Evolutionary conservation across 2,797 vertebrate species (phyloP).

Genomic region (Masticophis lateralis): DNA sequence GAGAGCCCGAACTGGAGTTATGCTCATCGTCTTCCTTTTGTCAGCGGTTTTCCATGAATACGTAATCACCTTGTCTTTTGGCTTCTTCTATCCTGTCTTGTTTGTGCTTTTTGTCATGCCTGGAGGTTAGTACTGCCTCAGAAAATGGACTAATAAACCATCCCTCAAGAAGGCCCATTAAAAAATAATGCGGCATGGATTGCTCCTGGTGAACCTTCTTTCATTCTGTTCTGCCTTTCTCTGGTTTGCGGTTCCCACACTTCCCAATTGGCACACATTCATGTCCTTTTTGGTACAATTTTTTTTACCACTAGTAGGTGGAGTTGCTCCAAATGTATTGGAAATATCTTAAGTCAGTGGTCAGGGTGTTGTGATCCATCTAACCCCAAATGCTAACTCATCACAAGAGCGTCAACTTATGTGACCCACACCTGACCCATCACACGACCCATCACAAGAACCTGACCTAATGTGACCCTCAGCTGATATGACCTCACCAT

Average conservation of each 20-base stretch:
- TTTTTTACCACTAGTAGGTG: background rate
- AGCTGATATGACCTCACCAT: background rate
- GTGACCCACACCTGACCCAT: background rate
- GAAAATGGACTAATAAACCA: background rate
- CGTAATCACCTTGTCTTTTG: conserved; percentile 77
- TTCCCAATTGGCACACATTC: background rate
- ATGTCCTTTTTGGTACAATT: background rate
- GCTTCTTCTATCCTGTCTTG: conserved; percentile 89
- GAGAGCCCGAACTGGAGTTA: conserved; percentile 74
- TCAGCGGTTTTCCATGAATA: conserved; percentile 87
- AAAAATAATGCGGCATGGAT: background rate
- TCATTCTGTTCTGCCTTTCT: background rate
- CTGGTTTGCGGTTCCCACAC: background rate
- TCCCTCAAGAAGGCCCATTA: background rate
- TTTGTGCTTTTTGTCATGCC: conserved; percentile 80
- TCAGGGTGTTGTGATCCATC: no score
- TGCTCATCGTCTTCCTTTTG: conserved; percentile 80
- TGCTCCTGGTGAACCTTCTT: background rate
- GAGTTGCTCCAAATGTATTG: background rate
- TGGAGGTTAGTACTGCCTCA: conserved; percentile 76
- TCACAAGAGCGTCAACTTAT: no score
- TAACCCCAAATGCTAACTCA: no score
- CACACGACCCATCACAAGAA: no score
- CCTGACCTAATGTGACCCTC: no score
- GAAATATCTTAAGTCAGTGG: background rate